These are phyloP conservation scores for Amiota mariae DNA, from an alignment of 2,888 invertebrate genomes.

Conservation along the genomic window DNA sequence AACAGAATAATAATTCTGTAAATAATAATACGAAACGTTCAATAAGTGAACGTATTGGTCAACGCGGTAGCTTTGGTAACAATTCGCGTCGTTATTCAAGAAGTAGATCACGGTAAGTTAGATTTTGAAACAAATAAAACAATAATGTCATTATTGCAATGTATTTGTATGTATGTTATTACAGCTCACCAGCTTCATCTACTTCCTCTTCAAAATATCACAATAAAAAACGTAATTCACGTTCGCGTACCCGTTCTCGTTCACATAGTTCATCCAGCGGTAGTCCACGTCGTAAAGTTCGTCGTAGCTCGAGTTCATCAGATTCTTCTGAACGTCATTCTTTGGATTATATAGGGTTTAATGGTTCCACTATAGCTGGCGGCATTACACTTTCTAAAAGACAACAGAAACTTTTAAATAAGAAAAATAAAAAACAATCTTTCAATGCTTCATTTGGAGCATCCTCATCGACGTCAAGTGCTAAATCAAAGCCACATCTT, in stretches of 20 bases:
- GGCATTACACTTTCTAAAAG: conserved; percentile 57
- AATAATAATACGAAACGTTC: conserved; percentile 12
- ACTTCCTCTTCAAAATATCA: conserved; percentile 58
- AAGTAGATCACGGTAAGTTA: conserved; percentile 69
- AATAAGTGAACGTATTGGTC: conserved; percentile 77
- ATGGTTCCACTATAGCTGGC: neutral
- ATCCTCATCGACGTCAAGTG: conserved; percentile 39
- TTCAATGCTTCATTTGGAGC: conserved; percentile 44
- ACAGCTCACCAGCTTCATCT: conserved; percentile 61
- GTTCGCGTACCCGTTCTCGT: conserved; percentile 51
- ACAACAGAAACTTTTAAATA: conserved; percentile 72
- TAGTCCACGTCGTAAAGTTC: conserved; percentile 75
- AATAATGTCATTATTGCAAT: neutral
- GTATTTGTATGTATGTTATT: conserved; percentile 8
- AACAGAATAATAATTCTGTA: conserved; percentile 51
- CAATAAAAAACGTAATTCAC: conserved; percentile 60
- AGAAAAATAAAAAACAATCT: conserved; percentile 68
- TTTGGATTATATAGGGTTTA: conserved; percentile 65
- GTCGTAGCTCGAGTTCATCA: conserved; percentile 60
- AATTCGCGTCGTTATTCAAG: conserved; percentile 70
- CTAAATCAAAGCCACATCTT: conserved; percentile 77
- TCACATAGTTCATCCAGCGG: conserved; percentile 73
- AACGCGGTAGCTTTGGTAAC: conserved; percentile 67
- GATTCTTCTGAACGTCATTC: conserved; percentile 73
- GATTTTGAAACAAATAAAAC: neutral